phyloP scores from a whole-genome alignment of 1,140 invertebrate genomes.

The Neelides sp. region DNA sequence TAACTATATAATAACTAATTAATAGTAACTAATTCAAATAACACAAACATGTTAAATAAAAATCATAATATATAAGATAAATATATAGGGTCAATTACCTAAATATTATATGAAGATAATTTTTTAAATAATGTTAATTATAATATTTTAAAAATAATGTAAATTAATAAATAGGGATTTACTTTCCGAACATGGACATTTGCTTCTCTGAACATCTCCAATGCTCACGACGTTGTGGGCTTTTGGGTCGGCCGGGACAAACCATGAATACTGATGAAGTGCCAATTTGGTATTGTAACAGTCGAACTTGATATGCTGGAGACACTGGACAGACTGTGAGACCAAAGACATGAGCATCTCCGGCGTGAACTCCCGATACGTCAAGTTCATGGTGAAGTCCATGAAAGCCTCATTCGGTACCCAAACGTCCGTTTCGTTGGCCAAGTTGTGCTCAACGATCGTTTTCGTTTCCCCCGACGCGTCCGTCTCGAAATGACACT shows the following conservation, averaged over 20 bases:
- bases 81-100: too few relatives aligned
- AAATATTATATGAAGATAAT: too few relatives aligned
- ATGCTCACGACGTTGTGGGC: constrained; percentile 61
- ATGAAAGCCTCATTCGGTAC: constrained; percentile 35
- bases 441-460: constrained; percentile 82
- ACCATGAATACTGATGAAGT: constrained; percentile 78
- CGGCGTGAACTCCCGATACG: constrained; percentile 72
- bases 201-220: constrained; percentile 60
- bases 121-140: constrained; percentile 6
- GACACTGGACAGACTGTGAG: constrained; percentile 73
- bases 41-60: too few relatives aligned
- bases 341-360: constrained; percentile 82
- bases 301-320: constrained; percentile 80
- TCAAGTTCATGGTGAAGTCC: constrained; percentile 71
- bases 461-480: constrained; percentile 69
- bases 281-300: constrained; percentile 77
- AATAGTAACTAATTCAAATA: too few relatives aligned
- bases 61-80: too few relatives aligned
- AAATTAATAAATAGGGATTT: constrained; percentile 32
- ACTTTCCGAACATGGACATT: constrained; percentile 51
- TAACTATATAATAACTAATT: too few relatives aligned
- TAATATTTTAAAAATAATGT: constrained; percentile 12
- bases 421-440: constrained; percentile 53
- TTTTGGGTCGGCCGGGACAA: constrained; percentile 62
- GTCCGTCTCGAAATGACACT: constrained; percentile 75